These are phyloP conservation scores for Drosophila koepferae DNA, from an alignment of 2,888 invertebrate species.

Conservation along the genomic window DNA sequence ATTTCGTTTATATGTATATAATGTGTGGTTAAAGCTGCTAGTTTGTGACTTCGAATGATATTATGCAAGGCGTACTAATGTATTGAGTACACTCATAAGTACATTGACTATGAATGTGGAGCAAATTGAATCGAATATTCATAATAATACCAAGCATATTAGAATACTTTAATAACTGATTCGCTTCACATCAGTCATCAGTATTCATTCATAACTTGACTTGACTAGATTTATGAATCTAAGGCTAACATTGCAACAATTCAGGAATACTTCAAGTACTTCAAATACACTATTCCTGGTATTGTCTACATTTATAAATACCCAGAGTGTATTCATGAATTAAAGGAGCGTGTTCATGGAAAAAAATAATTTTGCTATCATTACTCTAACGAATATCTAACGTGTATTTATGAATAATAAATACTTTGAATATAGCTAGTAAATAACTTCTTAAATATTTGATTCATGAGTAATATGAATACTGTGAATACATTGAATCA, in stretches of 20 bases:
- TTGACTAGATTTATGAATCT: background rate
- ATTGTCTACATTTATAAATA: background rate
- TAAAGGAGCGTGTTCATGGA: background rate
- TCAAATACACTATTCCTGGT: background rate
- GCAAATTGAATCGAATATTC: background rate
- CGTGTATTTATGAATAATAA: background rate
- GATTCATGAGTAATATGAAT: slow-evolving; percentile 4
- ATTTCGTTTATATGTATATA: background rate
- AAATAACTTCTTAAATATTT: background rate
- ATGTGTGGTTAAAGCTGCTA: background rate
- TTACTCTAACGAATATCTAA: background rate
- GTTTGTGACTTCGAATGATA: background rate
- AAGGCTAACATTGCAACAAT: background rate
- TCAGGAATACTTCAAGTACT: background rate
- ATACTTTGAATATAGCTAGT: background rate
- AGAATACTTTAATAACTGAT: background rate
- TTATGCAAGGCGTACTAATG: background rate
- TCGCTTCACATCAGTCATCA: too few relatives aligned
- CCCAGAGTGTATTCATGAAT: background rate
- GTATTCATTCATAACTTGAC: background rate
- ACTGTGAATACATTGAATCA: slow-evolving; percentile 3
- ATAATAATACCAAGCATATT: background rate
- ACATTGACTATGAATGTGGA: background rate
- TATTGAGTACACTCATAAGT: background rate
- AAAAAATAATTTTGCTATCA: too few relatives aligned